Base-by-base conservation (phyloP, 2,797 vertebrate species). In the Morelia viridis region DNA sequence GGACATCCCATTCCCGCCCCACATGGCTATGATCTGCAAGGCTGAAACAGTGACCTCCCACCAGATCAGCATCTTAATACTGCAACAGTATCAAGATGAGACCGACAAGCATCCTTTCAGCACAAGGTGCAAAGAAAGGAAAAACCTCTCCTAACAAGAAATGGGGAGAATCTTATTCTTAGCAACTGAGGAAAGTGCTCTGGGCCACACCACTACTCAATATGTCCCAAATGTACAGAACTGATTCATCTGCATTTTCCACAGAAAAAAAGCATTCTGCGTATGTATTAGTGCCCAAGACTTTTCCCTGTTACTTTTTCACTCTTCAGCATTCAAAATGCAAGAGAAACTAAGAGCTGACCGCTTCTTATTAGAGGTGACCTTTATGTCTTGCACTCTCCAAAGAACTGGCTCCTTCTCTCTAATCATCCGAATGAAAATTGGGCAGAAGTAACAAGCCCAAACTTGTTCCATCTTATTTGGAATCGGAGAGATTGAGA, bases 401-500 rank as follows among this genome's bases (percentile, higher is more conserved):
- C 80, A 80, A 92, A 71, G n/a, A 71, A 28, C 19, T 60, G 19
- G 15, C 19, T 56, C 31, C 64, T 80, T 28, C 71, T 58, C 58
- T 19, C 15, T n/a, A 89, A 56, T 17, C 56, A 64, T 19, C 46
- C 0, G 56, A 90, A 53, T 1, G 17, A 90, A 90, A 87, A 90
- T 61, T 86, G 0, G 0, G 53, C 0, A 0, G 64, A 60, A 60
- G 61, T 28, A 3, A 92, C 46, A 90, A 57, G 19, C 3, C 91
- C 65, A 85, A 35, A 91, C 0, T 0, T 90, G 65, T 68, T 86
- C 92, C 92, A 91, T 94, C 89, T 92, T 62, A 50, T 9, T 92
- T 5, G n/a, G 15, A 26, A 3, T 15, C 13, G 50, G 10, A 0
- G 0, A 60, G 83, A 71, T 64, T 19, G 0, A 0, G 15, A 50